Evolutionary conservation across 2,113 vertebrate genomes (phyloP), one percentile per base, ranked within the genome.

Genomic region (Eulacestoma nigropectus): DNA sequence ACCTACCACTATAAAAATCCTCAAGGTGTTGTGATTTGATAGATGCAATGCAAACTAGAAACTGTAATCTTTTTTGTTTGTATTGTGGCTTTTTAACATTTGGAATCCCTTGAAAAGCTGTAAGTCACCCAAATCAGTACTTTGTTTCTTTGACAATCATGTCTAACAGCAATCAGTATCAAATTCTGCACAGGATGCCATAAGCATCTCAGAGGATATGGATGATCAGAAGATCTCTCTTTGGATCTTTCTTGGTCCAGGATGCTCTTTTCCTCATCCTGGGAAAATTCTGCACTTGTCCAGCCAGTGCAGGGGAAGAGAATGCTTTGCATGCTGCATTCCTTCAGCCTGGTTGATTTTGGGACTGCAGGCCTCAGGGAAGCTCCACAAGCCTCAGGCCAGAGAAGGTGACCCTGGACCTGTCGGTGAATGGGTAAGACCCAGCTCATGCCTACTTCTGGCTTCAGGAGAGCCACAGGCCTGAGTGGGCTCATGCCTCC

Each of bases 301-400:
- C 32, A 65, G 32, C 6, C 63, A 65, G 32, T 30, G 32, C 39
- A 49, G 57, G 39, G 60, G 14, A 74, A 35, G 42, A 68, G 26
- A 22, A 33, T 39, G 39, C 39, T 90, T 69, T 69, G 69, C 69
- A 97, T 92, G n/a, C 96, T 92, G 41, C 83, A 89, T 95, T 97
- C 33, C 29, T 97, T 68, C 11, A 94, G 69, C 46, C 4, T 3
- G 4, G 75, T 41, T 12, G 70, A 68, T 20, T 77, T 90, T 25
- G 73, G 5, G 93, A 49, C 74, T 77, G 14, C 69, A 98, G 26
- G 26, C 87, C 73, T 91, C 96, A 97, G 44, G 95, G 22, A 52
- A 97, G 81, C 39, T 95, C 93, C 95, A 96, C 96, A 49, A 95
- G 94, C 56, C 65, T 46, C 47, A 96, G n/a, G 37, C 95, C 96